Conservation (phyloP, 2,113 vertebrate species). For the Setophaga kirtlandii region DNA sequence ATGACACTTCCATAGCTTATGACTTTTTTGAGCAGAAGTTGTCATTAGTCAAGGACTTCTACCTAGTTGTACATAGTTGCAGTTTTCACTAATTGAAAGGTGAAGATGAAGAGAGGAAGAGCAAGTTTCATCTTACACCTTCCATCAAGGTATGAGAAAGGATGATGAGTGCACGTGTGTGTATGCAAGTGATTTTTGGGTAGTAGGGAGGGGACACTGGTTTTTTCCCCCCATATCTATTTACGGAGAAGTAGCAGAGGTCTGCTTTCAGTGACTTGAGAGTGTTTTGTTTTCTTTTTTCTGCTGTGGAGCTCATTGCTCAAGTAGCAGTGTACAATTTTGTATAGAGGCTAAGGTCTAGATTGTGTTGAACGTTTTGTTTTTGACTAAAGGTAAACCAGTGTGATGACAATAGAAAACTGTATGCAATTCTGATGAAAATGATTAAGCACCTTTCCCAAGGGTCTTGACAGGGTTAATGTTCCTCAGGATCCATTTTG, state of each 20-base stretch:
- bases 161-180: accelerated
- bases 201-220: not conserved
- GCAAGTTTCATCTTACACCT: not conserved
- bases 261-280: not conserved
- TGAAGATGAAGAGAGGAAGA: not conserved
- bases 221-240: not conserved
- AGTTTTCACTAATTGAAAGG: not conserved
- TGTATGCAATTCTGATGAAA: not conserved
- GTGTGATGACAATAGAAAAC: not conserved
- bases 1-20: not conserved
- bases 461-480: not conserved
- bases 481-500: constrained; percentile 49
- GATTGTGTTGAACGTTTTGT: not conserved
- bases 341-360: not conserved
- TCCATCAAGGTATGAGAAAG: not conserved
- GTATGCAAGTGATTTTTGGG: not conserved
- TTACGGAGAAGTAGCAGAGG: not conserved
- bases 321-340: not conserved
- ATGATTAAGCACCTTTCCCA: not conserved
- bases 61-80: not conserved
- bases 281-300: not conserved
- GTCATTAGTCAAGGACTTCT: not conserved
- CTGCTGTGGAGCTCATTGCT: not conserved
- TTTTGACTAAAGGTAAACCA: not conserved
- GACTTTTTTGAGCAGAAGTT: not conserved